Evolutionary conservation across 2,888 invertebrate genomes (phyloP), one percentile per base, ranked within the genome.

Genomic region (Agrilus biguttatus): DNA sequence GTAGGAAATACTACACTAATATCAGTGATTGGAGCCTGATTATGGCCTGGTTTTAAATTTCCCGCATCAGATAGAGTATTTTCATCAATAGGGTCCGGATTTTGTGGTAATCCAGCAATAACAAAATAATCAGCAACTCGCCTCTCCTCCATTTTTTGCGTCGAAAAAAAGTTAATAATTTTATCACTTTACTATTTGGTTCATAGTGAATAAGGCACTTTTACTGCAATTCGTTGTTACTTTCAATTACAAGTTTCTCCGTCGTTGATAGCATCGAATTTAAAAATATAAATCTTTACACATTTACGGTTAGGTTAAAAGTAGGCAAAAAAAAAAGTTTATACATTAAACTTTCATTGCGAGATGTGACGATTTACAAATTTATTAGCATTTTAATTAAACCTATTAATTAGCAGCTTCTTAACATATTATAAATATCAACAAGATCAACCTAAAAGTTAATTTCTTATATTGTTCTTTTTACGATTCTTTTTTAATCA

Each of bases 121-220:
- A 98, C 93, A 73, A 98, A 98, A 70, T 97, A 97, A 72, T 98
- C 97, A 19, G 91, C 95, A 49, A 96, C 88, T 66, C 84, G 75
- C 60, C 82, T 75, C 57, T 88, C 88, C 62, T 88, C 88, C 88
- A 88, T 88, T 52, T 28, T 23, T 28, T 28, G 5, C 10, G 28
- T 28, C 10, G 28, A 28, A 28, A 28, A 10, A 28, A 28, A 28
- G 10, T 28, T 10, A 28, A 28, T 42, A 42, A n/a, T 17, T 43
- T 12, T 33, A 10, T 32, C 21, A 17, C 32, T 32, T 8, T 33
- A 37, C 33, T 41, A 35, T 41, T 44, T 44, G 36, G 41, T 40
- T 33, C 35, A 36, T 42, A 37, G 35, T 45, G 41, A 34, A 41
- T 41, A 42, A 23, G 39, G 45, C 41, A 42, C 39, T 40, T 45